Evolutionary conservation across 2,113 vertebrate species (phyloP), one percentile per base, ranked within the genome.

Genomic region (Bufo gargarizans): DNA sequence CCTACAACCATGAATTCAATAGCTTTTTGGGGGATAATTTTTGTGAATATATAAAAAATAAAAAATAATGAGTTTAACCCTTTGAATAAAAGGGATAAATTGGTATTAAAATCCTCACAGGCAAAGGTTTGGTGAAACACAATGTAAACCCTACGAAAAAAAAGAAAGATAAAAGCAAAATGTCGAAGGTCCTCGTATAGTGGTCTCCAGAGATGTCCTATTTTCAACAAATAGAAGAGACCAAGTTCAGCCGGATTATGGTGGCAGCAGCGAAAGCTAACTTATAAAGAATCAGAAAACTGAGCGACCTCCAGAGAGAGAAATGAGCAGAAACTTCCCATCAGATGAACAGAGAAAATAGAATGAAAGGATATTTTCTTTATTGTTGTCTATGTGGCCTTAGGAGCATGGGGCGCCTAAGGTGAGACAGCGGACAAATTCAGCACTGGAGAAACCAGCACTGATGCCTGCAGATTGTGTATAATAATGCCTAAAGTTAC

Each of bases 211-310:
- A 65, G 61, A 63, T 65, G 58, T 47, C 74, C 58, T 86, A 86
- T 61, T 77, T 53, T 78, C 20, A 47, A 61, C 85, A 65, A 77
- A 77, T 20, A 78, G 61, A 58, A 78, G 6, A 22, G 58, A 33
- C 67, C 14, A 74, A 50, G 67, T 85, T 74, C 67, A 74, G 14
- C 43, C n/a, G 45, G 47, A 63, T 77, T 9, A 63, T 13, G 77
- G 49, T 2, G 61, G 78, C 84, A 61, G 20, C 56, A 16, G 74
- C 16, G 19, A 22, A 13, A 1, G 2, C 6, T 9, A 77, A 10
- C 13, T 49, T 63, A 59, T 61, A n/a, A 61, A 61, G 17, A 84
- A 55, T 84, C 65, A 55, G 11, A 50, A 43, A 43, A 1, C 83
- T 49, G 45, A 67, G 49, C 59, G n/a, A 43, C 12, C 80, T 43